A percentile compares a stretch with the other conserved stretches of the same genome.
These are phyloP conservation scores for Acinonyx jubatus DNA, from an alignment of 2,113 vertebrate species.

Conservation along the genomic window DNA sequence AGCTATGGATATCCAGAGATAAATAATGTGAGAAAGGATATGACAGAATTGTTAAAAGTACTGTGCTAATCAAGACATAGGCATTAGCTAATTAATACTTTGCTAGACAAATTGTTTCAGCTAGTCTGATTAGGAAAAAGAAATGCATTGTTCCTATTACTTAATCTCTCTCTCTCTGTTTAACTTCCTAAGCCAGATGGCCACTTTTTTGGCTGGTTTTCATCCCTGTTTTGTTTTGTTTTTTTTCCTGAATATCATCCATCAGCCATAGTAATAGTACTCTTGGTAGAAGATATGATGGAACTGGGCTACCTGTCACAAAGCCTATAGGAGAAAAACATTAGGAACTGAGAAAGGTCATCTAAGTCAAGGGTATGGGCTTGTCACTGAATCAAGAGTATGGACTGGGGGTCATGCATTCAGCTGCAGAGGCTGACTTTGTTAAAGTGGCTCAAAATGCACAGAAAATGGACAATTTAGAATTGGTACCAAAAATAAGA, in stretches of 20 bases:
- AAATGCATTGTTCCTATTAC: background rate
- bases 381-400: background rate
- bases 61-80: background rate
- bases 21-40: background rate
- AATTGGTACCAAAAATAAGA: background rate
- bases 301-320: background rate
- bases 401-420: fast-evolving
- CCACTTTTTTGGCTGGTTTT: background rate
- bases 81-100: background rate
- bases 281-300: background rate
- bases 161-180: background rate
- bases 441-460: fast-evolving
- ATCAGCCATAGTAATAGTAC: fast-evolving
- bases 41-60: background rate
- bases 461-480: background rate
- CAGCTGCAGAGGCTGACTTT: background rate
- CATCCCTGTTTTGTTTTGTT: background rate
- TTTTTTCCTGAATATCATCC: background rate
- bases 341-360: background rate
- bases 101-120: background rate
- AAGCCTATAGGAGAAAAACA: background rate
- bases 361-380: background rate
- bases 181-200: background rate
- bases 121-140: background rate
- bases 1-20: background rate